Base-by-base conservation (phyloP, 1,140 invertebrate species). In the Drosophila rufa region DNA sequence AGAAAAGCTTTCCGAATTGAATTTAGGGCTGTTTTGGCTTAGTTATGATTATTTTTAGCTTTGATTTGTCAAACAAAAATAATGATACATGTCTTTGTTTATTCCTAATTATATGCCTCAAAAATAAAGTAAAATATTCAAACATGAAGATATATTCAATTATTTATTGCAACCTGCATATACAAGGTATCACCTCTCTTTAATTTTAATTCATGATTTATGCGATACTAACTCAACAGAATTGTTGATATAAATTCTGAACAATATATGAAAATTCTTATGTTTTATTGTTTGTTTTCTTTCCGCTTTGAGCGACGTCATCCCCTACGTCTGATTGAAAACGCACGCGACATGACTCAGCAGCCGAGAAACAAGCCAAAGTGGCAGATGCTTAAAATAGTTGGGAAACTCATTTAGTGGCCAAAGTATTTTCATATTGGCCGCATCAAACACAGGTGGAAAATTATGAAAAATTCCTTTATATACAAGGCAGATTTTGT, bases 301-400 rank as follows among this genome's bases (percentile, higher is more conserved):
- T 45, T 53, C 14, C 19, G 51, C 8, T 56, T 45, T 38, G 2
- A 25, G 30, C 62, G 66, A 87, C 84, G 84, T 87, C 84, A 87
- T 50, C 15, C 27, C 38, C 14, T 14, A 60, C 50, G 58, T 75
- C 60, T 85, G 65, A 68, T 68, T 59, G 45, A 51, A 74, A 79
- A 67, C 67, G 68, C 73, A 81, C 80, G 74, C 66, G 66, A 40
- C 80, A 61, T 87, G 84, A 87, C 78, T 87, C 84, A 87, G 84
- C 84, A 87, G 51, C 50, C 40, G 27, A 55, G 51, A 19, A 45
- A 68, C 9, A 70, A 43, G 43, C 9, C 22, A 55, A 70, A 69
- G 50, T 69, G 66, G 51, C 64, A 55, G 62, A 65, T 83, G 65
- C 84, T 71, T 25, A 71, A 87, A 87, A 87, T 87, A 87, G 69